Conservation (phyloP, 2,888 invertebrate species). For the Brenthis ino region DNA sequence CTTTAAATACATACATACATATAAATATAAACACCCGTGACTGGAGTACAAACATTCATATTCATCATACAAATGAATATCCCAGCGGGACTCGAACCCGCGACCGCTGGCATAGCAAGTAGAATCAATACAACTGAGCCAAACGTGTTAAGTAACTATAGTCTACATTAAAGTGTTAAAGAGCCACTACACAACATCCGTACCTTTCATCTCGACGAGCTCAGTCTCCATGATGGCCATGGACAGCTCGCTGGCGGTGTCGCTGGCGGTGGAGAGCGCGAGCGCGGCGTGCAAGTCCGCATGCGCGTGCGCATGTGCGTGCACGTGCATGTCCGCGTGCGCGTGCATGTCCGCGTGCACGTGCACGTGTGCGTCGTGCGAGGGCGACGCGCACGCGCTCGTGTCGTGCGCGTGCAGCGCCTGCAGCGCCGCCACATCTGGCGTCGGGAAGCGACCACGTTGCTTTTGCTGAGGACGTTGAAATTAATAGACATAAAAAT, state of each 20-base stretch:
- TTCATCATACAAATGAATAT: too few relatives aligned
- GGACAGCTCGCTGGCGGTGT: conserved; percentile 94
- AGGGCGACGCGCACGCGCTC: conserved; percentile 56
- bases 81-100: too few relatives aligned
- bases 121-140: too few relatives aligned
- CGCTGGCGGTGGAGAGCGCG: conserved; percentile 95
- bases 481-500: not conserved
- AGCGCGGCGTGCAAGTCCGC: conserved; percentile 81
- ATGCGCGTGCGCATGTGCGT: conserved; percentile 4
- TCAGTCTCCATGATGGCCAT: conserved; percentile 88
- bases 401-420: conserved; percentile 61
- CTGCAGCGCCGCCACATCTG: conserved; percentile 46
- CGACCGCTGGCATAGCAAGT: too few relatives aligned
- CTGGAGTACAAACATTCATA: too few relatives aligned
- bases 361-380: conserved; percentile 17
- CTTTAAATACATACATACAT: too few relatives aligned
- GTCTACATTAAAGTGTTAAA: not conserved
- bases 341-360: not conserved
- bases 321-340: not conserved
- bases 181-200: not conserved
- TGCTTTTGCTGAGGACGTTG: conserved; percentile 46
- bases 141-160: too few relatives aligned
- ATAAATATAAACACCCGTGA: too few relatives aligned
- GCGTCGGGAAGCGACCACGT: conserved; percentile 73
- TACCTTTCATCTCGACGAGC: conserved; percentile 60